Evolutionary conservation across 2,888 invertebrate species (phyloP).

Genomic region (Anthophora plumipes): DNA sequence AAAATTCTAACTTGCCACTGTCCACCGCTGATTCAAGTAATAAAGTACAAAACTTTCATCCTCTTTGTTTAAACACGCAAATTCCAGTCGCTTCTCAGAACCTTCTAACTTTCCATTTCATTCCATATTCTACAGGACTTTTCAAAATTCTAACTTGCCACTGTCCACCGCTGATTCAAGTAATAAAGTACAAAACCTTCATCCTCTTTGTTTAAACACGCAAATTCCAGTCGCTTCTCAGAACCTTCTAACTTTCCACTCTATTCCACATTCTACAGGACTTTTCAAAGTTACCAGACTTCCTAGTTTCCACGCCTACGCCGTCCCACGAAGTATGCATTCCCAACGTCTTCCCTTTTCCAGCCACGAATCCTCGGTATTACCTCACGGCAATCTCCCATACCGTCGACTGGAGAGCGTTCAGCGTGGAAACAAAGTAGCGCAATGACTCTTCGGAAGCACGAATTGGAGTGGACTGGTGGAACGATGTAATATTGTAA

Average conservation of each 20-base stretch:
- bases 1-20: too few species aligned
- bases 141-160: too few species aligned
- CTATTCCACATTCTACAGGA: slow-evolving; percentile 2
- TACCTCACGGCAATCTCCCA: slow-evolving; percentile 2
- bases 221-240: too few species aligned
- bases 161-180: too few species aligned
- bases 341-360: background rate
- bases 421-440: slow-evolving; percentile 41
- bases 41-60: too few species aligned
- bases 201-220: background rate
- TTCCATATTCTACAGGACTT: too few species aligned
- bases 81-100: too few species aligned
- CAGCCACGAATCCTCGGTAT: background rate
- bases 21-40: too few species aligned
- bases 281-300: background rate
- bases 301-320: background rate
- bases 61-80: too few species aligned
- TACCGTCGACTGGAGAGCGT: background rate
- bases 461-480: slow-evolving; percentile 61
- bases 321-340: background rate
- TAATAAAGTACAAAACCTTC: background rate
- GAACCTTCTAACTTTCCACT: slow-evolving; percentile 8
- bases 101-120: too few species aligned
- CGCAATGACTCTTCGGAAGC: slow-evolving; percentile 57
- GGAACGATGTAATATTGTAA: slow-evolving; percentile 60